Conservation (phyloP, 37 sponge, comb jelly and placozoan genomes). For the Spongilla lacustris region DNA sequence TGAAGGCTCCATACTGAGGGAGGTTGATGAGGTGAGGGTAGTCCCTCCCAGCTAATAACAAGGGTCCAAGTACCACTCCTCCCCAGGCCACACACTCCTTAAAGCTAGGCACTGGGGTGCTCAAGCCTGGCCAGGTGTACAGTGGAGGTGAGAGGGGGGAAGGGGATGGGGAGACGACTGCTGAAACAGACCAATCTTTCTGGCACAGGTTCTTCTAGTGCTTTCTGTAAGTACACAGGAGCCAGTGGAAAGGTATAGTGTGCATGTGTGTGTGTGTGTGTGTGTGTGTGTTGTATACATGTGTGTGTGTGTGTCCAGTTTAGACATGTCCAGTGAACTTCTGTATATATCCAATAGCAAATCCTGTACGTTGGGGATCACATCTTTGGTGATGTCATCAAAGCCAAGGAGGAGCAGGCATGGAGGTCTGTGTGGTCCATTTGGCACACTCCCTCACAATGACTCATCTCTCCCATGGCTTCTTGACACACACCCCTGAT, state of each 20-base stretch:
- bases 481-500: too few species aligned
- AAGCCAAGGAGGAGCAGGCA: slow-evolving; percentile 93
- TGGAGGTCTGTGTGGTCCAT: slow-evolving; percentile 68
- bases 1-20: slow-evolving; percentile 83
- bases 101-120: slow-evolving; percentile 68
- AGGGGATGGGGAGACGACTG: not conserved
- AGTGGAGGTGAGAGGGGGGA: slow-evolving; percentile 74
- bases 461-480: not conserved
- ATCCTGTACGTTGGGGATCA: slow-evolving; percentile 96
- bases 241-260: slow-evolving; percentile 65
- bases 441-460: not conserved
- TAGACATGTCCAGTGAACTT: not conserved
- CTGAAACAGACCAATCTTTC: not conserved
- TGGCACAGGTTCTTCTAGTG: slow-evolving; percentile 77
- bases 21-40: slow-evolving; percentile 73
- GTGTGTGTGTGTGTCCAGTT: not conserved
- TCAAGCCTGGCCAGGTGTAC: slow-evolving; percentile 63
- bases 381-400: slow-evolving; percentile 96
- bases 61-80: too few species aligned
- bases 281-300: not conserved
- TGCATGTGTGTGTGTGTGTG: not conserved
- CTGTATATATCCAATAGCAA: slow-evolving; percentile 46
- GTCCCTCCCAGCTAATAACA: not conserved
- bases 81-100: slow-evolving; percentile 67
- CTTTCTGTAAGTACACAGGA: slow-evolving; percentile 68